Conservation (phyloP, 2,888 invertebrate species). For the Palloptera scutellata region DNA sequence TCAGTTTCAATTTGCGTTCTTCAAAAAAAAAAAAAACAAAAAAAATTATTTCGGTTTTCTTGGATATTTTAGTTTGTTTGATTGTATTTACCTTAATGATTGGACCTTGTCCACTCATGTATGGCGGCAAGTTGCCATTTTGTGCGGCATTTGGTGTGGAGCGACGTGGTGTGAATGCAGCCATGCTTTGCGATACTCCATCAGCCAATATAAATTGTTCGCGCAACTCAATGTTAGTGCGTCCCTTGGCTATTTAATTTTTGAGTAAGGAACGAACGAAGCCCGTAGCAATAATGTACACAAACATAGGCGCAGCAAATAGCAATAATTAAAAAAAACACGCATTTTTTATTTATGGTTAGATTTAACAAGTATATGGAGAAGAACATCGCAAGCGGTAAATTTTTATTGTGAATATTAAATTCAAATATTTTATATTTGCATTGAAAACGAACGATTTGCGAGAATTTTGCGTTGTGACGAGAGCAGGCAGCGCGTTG, state of each 20-base stretch:
- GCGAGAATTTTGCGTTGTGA: slow-evolving; percentile 32
- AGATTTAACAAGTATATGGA: neutral
- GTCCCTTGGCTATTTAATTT: slow-evolving; percentile 86
- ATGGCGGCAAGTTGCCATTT: slow-evolving; percentile 67
- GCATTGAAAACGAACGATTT: slow-evolving; percentile 12
- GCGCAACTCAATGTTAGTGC: slow-evolving; percentile 99
- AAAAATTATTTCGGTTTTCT: too few relatives aligned
- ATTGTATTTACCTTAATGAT: slow-evolving; percentile 86
- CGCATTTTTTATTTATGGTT: neutral
- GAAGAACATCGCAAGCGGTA: slow-evolving; percentile 24
- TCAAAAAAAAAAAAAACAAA: too few relatives aligned
- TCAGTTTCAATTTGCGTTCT: neutral
- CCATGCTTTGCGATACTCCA: slow-evolving; percentile 98
- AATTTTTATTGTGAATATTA: slow-evolving; percentile 30
- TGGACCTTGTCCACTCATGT: slow-evolving; percentile 76
- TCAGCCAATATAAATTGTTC: slow-evolving; percentile 99
- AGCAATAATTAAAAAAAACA: neutral
- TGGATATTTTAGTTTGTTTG: neutral
- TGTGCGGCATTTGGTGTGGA: slow-evolving; percentile 79
- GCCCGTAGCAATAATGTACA: slow-evolving; percentile 7
- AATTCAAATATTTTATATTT: neutral
- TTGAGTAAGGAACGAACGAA: slow-evolving; percentile 16
- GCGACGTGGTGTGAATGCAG: slow-evolving; percentile 96
- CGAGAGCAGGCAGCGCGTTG: slow-evolving; percentile 34
- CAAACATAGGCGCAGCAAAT: too few relatives aligned